Percentiles rank a stretch among this genome's conserved stretches.
phyloP scores from a whole-genome alignment of 2,113 vertebrate species.

The Pteronura brasiliensis region DNA sequence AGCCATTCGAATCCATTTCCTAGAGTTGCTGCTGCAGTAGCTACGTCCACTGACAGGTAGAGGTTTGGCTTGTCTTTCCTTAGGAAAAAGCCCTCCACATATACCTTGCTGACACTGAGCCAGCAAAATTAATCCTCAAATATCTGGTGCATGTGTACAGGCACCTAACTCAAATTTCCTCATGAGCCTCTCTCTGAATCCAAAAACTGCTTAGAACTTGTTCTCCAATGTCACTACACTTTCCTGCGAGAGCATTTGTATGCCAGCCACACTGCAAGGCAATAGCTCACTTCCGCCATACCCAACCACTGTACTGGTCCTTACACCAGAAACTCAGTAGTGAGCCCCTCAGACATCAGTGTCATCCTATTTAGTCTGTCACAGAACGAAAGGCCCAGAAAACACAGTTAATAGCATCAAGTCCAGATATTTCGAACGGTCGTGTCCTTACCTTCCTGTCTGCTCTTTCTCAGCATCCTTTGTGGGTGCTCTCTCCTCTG shows the following conservation, averaged over 20 bases:
- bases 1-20: background rate
- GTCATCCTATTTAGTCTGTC: background rate
- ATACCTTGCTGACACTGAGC: background rate
- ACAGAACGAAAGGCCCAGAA: background rate
- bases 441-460: background rate
- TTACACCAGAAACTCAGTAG: background rate
- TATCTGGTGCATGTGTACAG: background rate
- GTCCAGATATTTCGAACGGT: background rate
- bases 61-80: background rate
- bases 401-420: background rate
- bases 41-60: background rate
- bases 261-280: background rate
- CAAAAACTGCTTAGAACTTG: background rate
- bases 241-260: background rate
- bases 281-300: background rate
- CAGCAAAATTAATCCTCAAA: background rate
- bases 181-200: background rate
- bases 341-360: background rate
- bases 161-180: background rate
- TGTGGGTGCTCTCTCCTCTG: background rate
- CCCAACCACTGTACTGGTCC: too few species aligned
- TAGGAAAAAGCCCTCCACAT: background rate
- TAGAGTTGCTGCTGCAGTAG: background rate
- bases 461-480: background rate
- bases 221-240: background rate